Evolutionary conservation across 2,797 vertebrate species (phyloP).

Genomic region (Calcarius lapponicus): DNA sequence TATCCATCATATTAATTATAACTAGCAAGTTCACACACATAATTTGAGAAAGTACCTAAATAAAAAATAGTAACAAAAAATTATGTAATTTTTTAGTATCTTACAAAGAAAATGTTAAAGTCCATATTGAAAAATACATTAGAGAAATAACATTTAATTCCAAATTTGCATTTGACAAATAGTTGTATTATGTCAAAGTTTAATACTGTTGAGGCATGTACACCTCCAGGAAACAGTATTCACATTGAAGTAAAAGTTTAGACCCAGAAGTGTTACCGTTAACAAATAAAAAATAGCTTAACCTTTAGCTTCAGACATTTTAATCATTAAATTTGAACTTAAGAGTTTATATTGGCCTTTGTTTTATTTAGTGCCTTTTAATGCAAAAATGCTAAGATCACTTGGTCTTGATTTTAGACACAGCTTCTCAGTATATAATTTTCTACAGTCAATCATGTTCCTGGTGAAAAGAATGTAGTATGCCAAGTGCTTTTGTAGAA

Average conservation of each 20-base stretch:
- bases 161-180: not conserved
- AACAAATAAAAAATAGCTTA: slow-evolving; percentile 13
- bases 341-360: not conserved
- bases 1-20: not conserved
- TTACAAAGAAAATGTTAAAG: not conserved
- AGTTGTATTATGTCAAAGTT: not conserved
- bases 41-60: not conserved
- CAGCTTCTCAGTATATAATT: not conserved
- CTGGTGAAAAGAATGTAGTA: not conserved
- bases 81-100: not conserved
- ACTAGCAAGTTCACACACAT: not conserved
- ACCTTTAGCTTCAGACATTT: slow-evolving; percentile 20
- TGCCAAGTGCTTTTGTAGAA: not conserved
- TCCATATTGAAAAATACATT: not conserved
- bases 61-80: not conserved
- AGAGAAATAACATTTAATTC: not conserved
- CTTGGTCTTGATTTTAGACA: not conserved
- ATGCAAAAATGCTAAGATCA: not conserved
- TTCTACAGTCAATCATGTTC: not conserved
- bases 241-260: not conserved
- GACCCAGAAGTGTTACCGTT: not conserved
- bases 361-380: not conserved
- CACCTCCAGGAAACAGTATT: not conserved
- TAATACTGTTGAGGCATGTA: not conserved
- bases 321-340: slow-evolving; percentile 4